Percentiles rank a stretch among this genome's conserved stretches.
These are phyloP conservation scores for Asteroscopus sphinx DNA, from an alignment of 2,888 invertebrate genomes.

Conservation along the genomic window DNA sequence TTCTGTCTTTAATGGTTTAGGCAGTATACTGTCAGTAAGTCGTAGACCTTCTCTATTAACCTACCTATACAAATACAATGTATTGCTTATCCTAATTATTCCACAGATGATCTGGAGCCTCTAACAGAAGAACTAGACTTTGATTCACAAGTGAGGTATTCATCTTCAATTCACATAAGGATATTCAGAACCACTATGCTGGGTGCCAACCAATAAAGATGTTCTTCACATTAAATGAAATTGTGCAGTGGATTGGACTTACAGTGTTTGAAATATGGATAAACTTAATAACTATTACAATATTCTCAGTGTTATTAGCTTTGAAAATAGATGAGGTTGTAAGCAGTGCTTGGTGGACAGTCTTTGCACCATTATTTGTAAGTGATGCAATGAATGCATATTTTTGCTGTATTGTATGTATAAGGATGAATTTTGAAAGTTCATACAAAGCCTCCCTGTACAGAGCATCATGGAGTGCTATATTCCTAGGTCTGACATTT, in stretches of 20 bases:
- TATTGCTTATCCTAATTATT: not conserved
- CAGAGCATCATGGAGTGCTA: conserved; percentile 95
- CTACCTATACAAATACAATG: no score
- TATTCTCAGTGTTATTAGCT: conserved; percentile 95
- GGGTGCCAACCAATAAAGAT: conserved; percentile 88
- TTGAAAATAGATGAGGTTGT: conserved; percentile 93
- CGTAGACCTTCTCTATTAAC: no score
- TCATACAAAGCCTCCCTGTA: conserved; percentile 94
- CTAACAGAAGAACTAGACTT: conserved; percentile 94
- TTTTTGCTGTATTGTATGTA: conserved; percentile 98
- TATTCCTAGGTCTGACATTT: conserved; percentile 95
- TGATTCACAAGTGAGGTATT: conserved; percentile 92
- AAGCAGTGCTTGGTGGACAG: conserved; percentile 95
- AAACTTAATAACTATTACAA: conserved; percentile 94
- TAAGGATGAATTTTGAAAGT: conserved; percentile 96
- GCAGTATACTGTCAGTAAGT: no score
- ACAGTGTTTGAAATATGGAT: conserved; percentile 99
- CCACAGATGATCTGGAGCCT: conserved; percentile 95
- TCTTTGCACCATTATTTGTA: conserved; percentile 97
- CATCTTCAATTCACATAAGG: conserved; percentile 96
- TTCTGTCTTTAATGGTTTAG: no score
- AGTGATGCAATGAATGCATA: conserved; percentile 98
- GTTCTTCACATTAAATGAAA: conserved; percentile 96
- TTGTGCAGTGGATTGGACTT: conserved; percentile 97
- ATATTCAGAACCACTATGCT: conserved; percentile 91